Conservation (phyloP, 2,888 invertebrate species). For the Zootermopsis nevadensis region DNA sequence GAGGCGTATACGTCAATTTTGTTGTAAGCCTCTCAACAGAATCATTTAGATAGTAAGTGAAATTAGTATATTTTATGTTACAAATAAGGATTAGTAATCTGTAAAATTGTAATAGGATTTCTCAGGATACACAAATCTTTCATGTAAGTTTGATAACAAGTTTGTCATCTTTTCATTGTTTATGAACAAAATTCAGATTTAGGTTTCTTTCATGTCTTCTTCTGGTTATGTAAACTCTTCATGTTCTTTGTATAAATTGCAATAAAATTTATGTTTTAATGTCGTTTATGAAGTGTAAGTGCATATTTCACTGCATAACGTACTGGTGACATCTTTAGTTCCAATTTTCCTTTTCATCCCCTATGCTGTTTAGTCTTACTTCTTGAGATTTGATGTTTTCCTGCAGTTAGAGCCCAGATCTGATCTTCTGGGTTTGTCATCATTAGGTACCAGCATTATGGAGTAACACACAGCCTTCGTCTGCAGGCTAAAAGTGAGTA, state of each 20-base stretch:
- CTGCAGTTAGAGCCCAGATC: too few species aligned
- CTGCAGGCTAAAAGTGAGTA: too few species aligned
- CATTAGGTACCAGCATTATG: too few species aligned
- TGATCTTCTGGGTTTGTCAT: too few species aligned
- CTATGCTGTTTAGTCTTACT: too few species aligned
- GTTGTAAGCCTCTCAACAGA: background rate
- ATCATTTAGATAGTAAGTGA: background rate
- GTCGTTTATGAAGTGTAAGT: background rate
- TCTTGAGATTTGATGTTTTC: too few species aligned
- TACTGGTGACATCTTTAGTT: too few species aligned
- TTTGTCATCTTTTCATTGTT: background rate
- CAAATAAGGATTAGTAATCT: background rate
- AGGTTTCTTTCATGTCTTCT: background rate
- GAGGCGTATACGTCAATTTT: background rate
- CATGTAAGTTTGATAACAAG: background rate
- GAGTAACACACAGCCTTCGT: too few species aligned
- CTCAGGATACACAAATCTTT: background rate
- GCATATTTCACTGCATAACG: too few species aligned
- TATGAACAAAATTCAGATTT: background rate
- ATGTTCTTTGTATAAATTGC: background rate
- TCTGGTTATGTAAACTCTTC: background rate
- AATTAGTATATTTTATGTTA: background rate
- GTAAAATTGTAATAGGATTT: background rate
- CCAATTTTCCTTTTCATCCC: too few species aligned
- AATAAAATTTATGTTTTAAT: slow-evolving; percentile 6